Conservation (phyloP, 1,140 invertebrate species). For the Drosophila quadrilineata region DNA sequence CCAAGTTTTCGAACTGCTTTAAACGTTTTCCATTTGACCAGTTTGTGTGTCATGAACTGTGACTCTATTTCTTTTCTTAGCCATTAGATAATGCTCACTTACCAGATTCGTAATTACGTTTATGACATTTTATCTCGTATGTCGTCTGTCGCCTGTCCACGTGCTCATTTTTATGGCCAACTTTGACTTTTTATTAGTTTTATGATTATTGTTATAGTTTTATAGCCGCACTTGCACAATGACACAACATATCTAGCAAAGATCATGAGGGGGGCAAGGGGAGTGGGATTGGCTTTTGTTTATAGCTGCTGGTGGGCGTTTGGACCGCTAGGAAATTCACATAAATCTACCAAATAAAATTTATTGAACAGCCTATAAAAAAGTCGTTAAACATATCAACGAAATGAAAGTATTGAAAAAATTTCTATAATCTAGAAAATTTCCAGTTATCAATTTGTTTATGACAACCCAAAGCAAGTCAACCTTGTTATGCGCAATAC, state of each 20-base stretch:
- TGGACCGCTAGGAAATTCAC: not conserved
- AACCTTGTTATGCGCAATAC: conserved; percentile 9
- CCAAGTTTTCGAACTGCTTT: not conserved
- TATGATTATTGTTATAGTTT: conserved; percentile 33
- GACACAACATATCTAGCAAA: too few species aligned
- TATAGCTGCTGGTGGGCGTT: not conserved
- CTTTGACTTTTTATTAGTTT: conserved; percentile 23
- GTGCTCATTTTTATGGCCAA: conserved; percentile 34
- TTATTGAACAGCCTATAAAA: conserved; percentile 1
- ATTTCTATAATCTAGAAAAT: not conserved
- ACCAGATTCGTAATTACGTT: conserved; percentile 17
- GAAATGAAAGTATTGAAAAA: not conserved
- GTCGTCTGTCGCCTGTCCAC: conserved; percentile 7
- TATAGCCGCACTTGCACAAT: conserved; percentile 20
- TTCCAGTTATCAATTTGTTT: not conserved
- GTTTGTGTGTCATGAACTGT: conserved; percentile 63
- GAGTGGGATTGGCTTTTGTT: not conserved
- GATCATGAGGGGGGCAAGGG: not conserved
- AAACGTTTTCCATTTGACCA: conserved; percentile 20
- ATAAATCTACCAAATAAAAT: not conserved
- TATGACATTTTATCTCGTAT: conserved; percentile 13
- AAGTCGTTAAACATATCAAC: not conserved
- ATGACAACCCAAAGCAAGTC: too few species aligned
- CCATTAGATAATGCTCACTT: conserved; percentile 58
- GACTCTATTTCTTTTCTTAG: conserved; percentile 59